Conservation (phyloP, 2,888 invertebrate species). For the Abscondita cerata region DNA sequence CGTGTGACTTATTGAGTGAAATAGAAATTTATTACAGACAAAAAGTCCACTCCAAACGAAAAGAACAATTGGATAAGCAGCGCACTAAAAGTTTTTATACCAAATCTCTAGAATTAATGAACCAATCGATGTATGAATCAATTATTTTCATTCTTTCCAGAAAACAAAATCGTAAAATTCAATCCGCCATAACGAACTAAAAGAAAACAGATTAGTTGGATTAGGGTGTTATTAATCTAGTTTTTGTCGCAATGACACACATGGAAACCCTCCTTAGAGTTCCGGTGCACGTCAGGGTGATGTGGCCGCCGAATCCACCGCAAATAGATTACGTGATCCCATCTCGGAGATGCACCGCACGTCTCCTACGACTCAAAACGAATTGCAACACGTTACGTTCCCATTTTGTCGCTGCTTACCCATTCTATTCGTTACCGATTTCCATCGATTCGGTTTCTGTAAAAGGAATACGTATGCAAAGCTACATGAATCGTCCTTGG, state of each 20-base stretch:
- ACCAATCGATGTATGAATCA: no score
- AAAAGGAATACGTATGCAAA: slow-evolving; percentile 34
- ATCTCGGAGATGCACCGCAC: slow-evolving; percentile 52
- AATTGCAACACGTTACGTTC: slow-evolving; percentile 54
- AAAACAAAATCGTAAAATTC: slow-evolving; percentile 7
- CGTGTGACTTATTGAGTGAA: no score
- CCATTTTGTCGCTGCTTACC: slow-evolving; percentile 37
- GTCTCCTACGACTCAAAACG: slow-evolving; percentile 50
- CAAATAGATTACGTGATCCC: slow-evolving; percentile 60
- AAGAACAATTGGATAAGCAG: no score
- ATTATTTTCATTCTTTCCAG: no score
- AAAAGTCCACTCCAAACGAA: no score
- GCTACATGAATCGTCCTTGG: slow-evolving; percentile 24
- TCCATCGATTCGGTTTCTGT: slow-evolving; percentile 32
- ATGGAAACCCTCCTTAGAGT: slow-evolving; percentile 47
- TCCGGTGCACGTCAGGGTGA: slow-evolving; percentile 52
- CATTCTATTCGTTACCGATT: slow-evolving; percentile 38
- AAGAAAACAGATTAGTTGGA: slow-evolving; percentile 46
- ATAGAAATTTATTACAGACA: no score
- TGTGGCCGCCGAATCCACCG: slow-evolving; percentile 51
- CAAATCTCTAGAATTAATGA: no score
- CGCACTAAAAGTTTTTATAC: no score
- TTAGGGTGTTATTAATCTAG: slow-evolving; percentile 53
- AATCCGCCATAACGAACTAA: slow-evolving; percentile 41
- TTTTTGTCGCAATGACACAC: slow-evolving; percentile 50